phyloP scores from a whole-genome alignment of 2,888 invertebrate genomes.

The Papilio elwesi region DNA sequence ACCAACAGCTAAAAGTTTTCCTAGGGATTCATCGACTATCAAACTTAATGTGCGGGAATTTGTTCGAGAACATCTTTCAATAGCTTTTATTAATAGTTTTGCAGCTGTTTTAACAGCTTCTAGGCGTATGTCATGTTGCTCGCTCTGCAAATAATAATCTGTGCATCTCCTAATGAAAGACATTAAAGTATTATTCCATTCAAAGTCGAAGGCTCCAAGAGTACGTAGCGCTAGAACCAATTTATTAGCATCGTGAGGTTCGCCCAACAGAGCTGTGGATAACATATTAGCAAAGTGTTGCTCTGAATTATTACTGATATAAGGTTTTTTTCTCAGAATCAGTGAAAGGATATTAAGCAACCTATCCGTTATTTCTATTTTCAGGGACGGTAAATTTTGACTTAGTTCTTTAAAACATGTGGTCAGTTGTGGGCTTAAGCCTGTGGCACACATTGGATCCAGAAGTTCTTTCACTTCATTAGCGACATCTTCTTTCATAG shows the following conservation, averaged over 20 bases:
- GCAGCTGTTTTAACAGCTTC: conserved; percentile 98
- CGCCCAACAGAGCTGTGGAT: conserved; percentile 74
- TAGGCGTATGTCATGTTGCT: conserved; percentile 93
- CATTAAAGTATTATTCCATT: conserved; percentile 93
- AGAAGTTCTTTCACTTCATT: conserved; percentile 92
- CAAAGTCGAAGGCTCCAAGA: conserved; percentile 95
- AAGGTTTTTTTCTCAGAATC: conserved; percentile 94
- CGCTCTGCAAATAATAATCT: conserved; percentile 94
- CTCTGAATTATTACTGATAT: conserved; percentile 85
- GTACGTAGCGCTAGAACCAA: conserved; percentile 96
- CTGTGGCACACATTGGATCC: conserved; percentile 96
- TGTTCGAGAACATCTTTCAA: conserved; percentile 86
- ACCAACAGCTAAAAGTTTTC: conserved; percentile 95
- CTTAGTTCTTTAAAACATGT: conserved; percentile 96
- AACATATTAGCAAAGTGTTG: conserved; percentile 73
- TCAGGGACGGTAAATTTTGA: conserved; percentile 93
- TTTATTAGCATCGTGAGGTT: conserved; percentile 90
- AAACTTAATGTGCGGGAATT: conserved; percentile 92
- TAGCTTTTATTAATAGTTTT: conserved; percentile 92
- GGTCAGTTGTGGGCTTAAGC: conserved; percentile 94
- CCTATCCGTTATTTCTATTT: conserved; percentile 95
- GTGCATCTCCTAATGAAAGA: conserved; percentile 97
- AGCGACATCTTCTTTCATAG: conserved; percentile 91
- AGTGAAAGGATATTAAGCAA: conserved; percentile 95
- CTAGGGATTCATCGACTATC: conserved; percentile 96